Conservation (phyloP, 1,140 invertebrate genomes). For the Theocolax elegans region DNA sequence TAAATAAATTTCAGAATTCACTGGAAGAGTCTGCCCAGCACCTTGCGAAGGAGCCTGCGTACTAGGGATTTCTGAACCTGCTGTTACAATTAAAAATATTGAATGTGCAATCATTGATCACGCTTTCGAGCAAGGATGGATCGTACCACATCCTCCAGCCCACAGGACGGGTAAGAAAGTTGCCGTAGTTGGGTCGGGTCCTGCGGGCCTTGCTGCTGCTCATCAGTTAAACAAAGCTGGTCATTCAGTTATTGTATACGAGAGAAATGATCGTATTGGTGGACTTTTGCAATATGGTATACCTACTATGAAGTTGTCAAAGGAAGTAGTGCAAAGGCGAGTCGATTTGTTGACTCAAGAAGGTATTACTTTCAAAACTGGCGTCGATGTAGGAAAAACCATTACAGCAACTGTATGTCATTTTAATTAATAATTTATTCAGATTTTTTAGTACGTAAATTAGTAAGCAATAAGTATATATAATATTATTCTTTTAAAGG, state of each 20-base stretch:
- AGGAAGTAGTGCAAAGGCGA: constrained; percentile 90
- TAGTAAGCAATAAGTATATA: too few species aligned
- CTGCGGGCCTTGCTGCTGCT: constrained; percentile 94
- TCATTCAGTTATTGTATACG: constrained; percentile 93
- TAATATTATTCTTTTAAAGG: too few species aligned
- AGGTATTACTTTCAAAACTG: constrained; percentile 92
- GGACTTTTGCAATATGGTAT: constrained; percentile 98
- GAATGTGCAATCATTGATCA: constrained; percentile 99
- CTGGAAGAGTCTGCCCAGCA: constrained; percentile 97
- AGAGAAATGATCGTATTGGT: constrained; percentile 94
- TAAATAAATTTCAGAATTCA: constrained; percentile 81
- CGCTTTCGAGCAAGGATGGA: constrained; percentile 97
- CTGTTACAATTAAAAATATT: constrained; percentile 99
- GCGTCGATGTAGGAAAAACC: constrained; percentile 92
- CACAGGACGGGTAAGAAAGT: constrained; percentile 85
- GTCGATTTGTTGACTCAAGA: constrained; percentile 89
- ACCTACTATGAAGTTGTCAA: constrained; percentile 96
- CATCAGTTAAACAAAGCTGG: constrained; percentile 94
- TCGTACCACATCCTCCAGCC: constrained; percentile 79
- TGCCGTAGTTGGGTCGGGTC: constrained; percentile 95
- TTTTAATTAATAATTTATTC: background rate
- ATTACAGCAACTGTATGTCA: constrained; percentile 77
- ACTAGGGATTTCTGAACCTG: constrained; percentile 92
- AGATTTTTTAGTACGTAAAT: too few species aligned
- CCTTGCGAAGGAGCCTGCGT: constrained; percentile 99